A percentile compares a stretch with the other conserved stretches of the same genome.
phyloP scores from a whole-genome alignment of 2,888 invertebrate species.

The Tachystola acroxantha region DNA sequence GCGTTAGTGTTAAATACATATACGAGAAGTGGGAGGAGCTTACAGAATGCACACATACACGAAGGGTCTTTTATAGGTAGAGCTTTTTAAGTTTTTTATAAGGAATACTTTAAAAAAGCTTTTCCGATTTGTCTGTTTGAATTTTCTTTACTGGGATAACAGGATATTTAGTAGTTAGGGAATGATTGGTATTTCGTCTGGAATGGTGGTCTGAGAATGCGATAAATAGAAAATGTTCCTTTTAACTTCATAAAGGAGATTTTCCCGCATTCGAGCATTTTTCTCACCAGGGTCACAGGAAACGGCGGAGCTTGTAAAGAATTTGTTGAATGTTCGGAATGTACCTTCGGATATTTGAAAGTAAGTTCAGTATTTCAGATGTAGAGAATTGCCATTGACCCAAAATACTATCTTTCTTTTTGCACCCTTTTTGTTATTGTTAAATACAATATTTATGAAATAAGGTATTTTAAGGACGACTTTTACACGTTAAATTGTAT shows the following conservation, averaged over 20 bases:
- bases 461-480: no score
- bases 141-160: conserved; percentile 62
- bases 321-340: conserved; percentile 36
- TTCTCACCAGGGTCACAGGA: conserved; percentile 56
- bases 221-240: conserved; percentile 22
- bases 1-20: conserved; percentile 21
- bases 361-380: no score
- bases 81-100: conserved; percentile 53
- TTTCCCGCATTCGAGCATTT: conserved; percentile 77
- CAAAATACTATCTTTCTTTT: no score
- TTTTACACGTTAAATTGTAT: no score
- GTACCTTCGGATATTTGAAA: conserved; percentile 3
- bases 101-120: conserved; percentile 62
- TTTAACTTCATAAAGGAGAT: conserved; percentile 59
- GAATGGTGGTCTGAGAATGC: conserved; percentile 17
- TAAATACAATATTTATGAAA: no score
- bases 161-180: conserved; percentile 38
- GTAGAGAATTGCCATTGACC: no score
- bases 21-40: conserved; percentile 28
- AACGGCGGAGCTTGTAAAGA: conserved; percentile 26
- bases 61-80: conserved; percentile 16
- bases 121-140: conserved; percentile 68
- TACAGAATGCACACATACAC: conserved; percentile 21
- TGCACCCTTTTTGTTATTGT: no score
- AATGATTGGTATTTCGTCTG: conserved; percentile 49